Evolutionary conservation across 2,113 vertebrate species (phyloP), one percentile per base, ranked within the genome.

Genomic region (Ictalurus punctatus): DNA sequence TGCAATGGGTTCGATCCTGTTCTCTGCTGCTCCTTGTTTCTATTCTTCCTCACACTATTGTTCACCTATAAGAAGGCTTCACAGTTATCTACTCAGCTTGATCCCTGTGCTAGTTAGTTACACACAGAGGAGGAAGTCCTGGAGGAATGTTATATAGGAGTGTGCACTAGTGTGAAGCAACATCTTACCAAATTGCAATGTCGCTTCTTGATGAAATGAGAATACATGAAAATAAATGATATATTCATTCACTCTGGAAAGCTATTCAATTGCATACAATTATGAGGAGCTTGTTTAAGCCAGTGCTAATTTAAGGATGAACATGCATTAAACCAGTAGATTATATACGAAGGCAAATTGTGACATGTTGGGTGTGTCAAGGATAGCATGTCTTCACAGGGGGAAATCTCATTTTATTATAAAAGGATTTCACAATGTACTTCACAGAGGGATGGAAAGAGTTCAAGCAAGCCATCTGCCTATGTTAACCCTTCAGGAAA

Each of bases 31-130:
- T 63, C 30, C 19, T 56, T 67, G 9, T 30, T 67, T 44, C 10
- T 54, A 7, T 80, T 59, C 9, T 54, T 12, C n/a, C 27, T 80
- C 58, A 1, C 21, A 44, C 25, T 23, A 52, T 65, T 87, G 61
- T 87, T 37, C 61, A 54, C 9, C 40, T 73, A 34, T 61, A 12
- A 67, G 40, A 81, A 80, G n/a, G 52, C 63, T 71, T 87, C 48
- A 44, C 48, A 71, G 78, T 69, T 58, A 58, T n/a, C 23, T 4
- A 25, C 86, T 37, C 86, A 19, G 65, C 63, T 71, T 56, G 78
- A 87, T 82, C 48, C 48, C 27, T 27, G 61, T 56, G 30, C 86
- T 69, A 40, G 86, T 81, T 87, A 52, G 86, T 34, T 81, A 86
- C 71, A 61, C 73, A 48, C 56, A 48, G 34, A 63, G 25, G 34